Conservation (phyloP, 2,797 vertebrate species). For the Falco biarmicus region DNA sequence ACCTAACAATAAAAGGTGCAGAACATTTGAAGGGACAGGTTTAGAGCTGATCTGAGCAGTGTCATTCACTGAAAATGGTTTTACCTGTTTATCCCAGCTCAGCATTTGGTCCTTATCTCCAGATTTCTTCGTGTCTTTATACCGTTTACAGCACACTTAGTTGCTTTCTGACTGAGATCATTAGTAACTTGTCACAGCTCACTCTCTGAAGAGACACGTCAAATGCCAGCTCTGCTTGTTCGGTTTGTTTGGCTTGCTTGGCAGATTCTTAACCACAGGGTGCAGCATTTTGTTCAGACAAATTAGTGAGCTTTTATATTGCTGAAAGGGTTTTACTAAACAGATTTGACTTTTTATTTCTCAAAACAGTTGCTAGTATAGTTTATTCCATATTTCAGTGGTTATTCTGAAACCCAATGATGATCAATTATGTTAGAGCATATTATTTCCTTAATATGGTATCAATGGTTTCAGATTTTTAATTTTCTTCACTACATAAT, state of each 20-base stretch:
- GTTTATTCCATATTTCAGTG: not conserved
- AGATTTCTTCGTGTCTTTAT: not conserved
- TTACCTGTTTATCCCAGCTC: not conserved
- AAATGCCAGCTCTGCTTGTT: not conserved
- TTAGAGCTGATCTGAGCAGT: not conserved
- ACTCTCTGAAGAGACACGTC: not conserved
- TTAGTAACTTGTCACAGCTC: conserved; percentile 26
- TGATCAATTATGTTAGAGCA: not conserved
- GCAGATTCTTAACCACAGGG: not conserved
- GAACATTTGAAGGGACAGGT: not conserved
- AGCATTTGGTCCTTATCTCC: not conserved
- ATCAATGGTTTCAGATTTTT: not conserved
- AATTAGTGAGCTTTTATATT: conserved; percentile 4
- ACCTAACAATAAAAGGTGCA: not conserved
- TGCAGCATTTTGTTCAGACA: conserved; percentile 5
- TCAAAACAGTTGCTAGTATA: not conserved
- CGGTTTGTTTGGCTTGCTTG: conserved; percentile 7
- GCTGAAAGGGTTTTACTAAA: not conserved
- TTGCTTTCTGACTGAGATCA: conserved; percentile 2
- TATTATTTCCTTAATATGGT: not conserved
- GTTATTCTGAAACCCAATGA: not conserved
- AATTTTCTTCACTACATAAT: not conserved
- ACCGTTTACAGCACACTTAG: not conserved
- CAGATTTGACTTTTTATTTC: not conserved
- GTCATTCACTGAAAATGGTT: not conserved